Conservation (phyloP, 2,113 vertebrate genomes). For the Oceanites oceanicus region DNA sequence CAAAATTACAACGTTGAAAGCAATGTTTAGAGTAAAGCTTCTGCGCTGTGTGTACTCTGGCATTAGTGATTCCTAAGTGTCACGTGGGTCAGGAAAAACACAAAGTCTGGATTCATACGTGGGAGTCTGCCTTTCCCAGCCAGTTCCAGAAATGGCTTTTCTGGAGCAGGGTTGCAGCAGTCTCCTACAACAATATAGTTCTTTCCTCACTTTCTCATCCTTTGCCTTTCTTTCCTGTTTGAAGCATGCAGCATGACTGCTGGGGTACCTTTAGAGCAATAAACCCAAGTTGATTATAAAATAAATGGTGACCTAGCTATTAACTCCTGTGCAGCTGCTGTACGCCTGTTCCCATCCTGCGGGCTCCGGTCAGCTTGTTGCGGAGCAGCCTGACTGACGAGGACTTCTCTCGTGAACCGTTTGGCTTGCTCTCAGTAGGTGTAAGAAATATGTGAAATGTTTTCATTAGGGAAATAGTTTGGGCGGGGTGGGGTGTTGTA, state of each 20-base stretch:
- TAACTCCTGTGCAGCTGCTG: not conserved
- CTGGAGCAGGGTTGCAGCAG: not conserved
- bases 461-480: not conserved
- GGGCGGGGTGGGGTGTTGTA: fast-evolving
- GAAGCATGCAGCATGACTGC: not conserved
- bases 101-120: not conserved
- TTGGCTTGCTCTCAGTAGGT: not conserved
- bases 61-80: not conserved
- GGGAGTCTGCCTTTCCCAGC: not conserved
- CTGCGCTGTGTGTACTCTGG: not conserved
- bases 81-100: not conserved
- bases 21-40: not conserved
- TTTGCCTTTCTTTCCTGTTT: not conserved
- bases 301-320: not conserved
- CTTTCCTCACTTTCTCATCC: not conserved
- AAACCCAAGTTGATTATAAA: not conserved
- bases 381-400: not conserved
- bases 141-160: not conserved
- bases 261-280: not conserved
- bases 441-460: not conserved
- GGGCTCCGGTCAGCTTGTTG: not conserved
- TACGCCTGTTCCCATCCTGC: not conserved
- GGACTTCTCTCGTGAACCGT: not conserved
- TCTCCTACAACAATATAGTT: not conserved
- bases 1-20: not conserved